phyloP scores from a whole-genome alignment of 2,797 vertebrate genomes.

The Arctocebus calabarensis region DNA sequence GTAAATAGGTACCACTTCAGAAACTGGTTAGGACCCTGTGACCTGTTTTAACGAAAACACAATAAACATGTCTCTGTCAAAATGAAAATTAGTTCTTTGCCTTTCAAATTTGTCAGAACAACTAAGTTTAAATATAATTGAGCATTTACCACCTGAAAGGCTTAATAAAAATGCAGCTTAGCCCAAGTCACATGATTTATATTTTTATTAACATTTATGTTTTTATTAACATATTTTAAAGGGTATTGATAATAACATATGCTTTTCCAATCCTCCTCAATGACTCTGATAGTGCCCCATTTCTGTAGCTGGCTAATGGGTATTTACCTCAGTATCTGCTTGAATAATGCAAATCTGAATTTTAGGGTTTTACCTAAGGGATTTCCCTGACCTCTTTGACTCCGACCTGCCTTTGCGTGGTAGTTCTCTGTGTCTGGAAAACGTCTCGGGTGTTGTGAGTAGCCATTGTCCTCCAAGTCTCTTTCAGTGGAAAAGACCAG shows the following conservation, averaged over 20 bases:
- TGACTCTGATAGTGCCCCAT: neutral
- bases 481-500: conserved; percentile 23
- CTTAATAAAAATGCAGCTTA: conserved; percentile 31
- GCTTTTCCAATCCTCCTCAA: neutral
- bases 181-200: conserved; percentile 32
- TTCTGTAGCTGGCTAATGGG: neutral
- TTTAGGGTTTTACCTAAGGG: conserved; percentile 25
- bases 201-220: conserved; percentile 60
- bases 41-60: conserved; percentile 54
- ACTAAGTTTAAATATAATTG: conserved; percentile 5
- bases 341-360: conserved; percentile 35
- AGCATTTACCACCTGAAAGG: neutral
- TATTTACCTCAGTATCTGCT: neutral
- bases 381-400: neutral
- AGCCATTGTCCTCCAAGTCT: neutral
- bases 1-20: conserved; percentile 32
- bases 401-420: conserved; percentile 3
- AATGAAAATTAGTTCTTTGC: conserved; percentile 55
- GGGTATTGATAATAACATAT: neutral
- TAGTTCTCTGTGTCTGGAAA: conserved; percentile 48
- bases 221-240: conserved; percentile 54
- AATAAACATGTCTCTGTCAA: conserved; percentile 60
- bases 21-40: conserved; percentile 41
- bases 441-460: neutral
- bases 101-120: conserved; percentile 58